Conservation (phyloP, 2,888 invertebrate species). For the Synergus gifuensis region DNA sequence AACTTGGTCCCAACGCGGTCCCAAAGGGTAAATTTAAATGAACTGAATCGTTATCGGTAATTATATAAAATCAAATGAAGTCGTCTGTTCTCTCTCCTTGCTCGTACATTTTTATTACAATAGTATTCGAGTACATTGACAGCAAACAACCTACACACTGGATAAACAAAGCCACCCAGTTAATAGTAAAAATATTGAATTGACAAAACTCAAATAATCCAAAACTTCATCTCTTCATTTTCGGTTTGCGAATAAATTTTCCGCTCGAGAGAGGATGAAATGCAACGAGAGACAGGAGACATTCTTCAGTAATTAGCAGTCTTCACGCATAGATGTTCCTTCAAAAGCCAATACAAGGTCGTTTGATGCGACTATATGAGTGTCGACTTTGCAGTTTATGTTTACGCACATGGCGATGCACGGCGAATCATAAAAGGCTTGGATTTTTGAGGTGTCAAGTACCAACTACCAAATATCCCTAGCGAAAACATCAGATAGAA, state of each 20-base stretch:
- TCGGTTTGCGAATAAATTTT: neutral
- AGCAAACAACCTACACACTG: neutral
- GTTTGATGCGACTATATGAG: slow-evolving; percentile 26
- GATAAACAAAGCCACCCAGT: neutral
- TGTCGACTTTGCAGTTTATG: slow-evolving; percentile 40
- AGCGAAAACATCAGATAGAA: too few species aligned
- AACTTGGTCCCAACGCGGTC: too few species aligned
- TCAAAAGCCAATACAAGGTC: slow-evolving; percentile 61
- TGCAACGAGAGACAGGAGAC: neutral
- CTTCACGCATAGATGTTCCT: slow-evolving; percentile 55
- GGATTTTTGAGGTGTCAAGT: slow-evolving; percentile 17
- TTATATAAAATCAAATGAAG: neutral
- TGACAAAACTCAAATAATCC: neutral
- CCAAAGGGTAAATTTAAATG: too few species aligned
- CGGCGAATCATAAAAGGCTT: slow-evolving; percentile 51
- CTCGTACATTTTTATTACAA: neutral
- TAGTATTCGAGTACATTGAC: neutral
- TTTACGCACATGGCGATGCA: slow-evolving; percentile 54
- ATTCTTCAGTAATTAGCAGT: slow-evolving; percentile 56
- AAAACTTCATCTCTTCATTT: neutral
- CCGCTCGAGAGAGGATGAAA: slow-evolving; percentile 13
- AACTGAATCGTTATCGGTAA: neutral
- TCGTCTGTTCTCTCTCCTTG: neutral
- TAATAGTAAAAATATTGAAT: neutral
- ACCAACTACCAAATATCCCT: slow-evolving; percentile 7